Conservation (phyloP, 2,797 vertebrate species). For the Poeciliopsis infans region DNA sequence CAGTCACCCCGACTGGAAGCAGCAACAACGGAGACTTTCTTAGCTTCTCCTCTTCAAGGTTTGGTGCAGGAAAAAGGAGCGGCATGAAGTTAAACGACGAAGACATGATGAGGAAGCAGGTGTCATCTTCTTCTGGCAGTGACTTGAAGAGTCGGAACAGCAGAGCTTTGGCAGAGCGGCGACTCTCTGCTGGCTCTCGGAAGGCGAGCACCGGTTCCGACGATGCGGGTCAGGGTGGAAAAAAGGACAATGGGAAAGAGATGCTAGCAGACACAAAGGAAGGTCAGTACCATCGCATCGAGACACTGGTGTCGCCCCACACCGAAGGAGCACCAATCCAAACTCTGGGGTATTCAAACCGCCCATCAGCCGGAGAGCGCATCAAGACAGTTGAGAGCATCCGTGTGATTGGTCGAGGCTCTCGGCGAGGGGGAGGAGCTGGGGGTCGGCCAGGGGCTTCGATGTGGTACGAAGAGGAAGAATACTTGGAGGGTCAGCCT, state of each 20-base stretch:
- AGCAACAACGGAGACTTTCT: slow-evolving; percentile 71
- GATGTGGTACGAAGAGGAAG: slow-evolving; percentile 84
- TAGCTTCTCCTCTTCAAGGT: slow-evolving; percentile 66
- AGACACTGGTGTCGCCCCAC: slow-evolving; percentile 89
- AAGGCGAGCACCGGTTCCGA: slow-evolving; percentile 67
- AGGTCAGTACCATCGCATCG: slow-evolving; percentile 90
- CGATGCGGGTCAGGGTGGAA: slow-evolving; percentile 60
- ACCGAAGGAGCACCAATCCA: slow-evolving; percentile 87
- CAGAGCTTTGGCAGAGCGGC: slow-evolving; percentile 63
- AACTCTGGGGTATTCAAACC: slow-evolving; percentile 86
- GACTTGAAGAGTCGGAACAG: slow-evolving; percentile 70
- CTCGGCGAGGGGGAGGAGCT: slow-evolving; percentile 71
- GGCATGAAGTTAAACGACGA: slow-evolving; percentile 78
- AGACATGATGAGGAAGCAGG: slow-evolving; percentile 56
- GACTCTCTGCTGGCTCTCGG: slow-evolving; percentile 62
- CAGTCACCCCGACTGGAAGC: slow-evolving; percentile 79
- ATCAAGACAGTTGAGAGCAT: slow-evolving; percentile 97
- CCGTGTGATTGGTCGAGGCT: slow-evolving; percentile 87
- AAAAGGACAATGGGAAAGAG: slow-evolving; percentile 60
- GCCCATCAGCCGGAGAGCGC: slow-evolving; percentile 87
- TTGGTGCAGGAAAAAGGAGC: slow-evolving; percentile 82
- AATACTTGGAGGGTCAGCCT: slow-evolving; percentile 77
- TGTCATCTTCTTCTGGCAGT: slow-evolving; percentile 46
- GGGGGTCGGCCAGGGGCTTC: slow-evolving; percentile 72
- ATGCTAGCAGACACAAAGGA: slow-evolving; percentile 65